A percentile compares a stretch with the other conserved stretches of the same genome.
phyloP scores from a whole-genome alignment of 2,113 vertebrate species.

The Ciconia maguari region DNA sequence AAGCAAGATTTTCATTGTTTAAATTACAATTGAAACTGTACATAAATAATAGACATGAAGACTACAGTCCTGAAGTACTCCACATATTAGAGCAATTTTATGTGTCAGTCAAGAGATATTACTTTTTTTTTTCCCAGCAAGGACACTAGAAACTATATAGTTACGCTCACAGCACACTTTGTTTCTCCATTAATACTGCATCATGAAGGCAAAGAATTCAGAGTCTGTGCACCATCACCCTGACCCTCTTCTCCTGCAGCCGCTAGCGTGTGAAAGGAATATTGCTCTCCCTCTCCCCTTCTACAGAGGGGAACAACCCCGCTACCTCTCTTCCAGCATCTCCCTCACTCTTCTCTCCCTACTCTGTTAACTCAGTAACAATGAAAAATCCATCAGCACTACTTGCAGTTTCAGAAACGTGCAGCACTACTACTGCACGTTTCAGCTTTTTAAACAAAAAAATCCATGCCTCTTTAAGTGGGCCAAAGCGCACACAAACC shows the following conservation, averaged over 20 bases:
- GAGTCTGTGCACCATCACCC: neutral
- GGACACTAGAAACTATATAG: neutral
- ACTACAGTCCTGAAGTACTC: neutral
- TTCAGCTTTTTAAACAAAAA: neutral
- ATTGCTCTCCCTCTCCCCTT: neutral
- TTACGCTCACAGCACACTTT: neutral
- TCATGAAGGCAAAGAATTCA: neutral
- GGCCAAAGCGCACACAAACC: neutral
- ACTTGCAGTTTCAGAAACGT: too few species aligned
- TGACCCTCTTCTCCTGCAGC: neutral
- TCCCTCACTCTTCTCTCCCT: neutral
- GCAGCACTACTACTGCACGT: neutral
- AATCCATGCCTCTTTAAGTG: neutral
- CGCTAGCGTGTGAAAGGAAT: neutral
- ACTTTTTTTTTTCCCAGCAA: neutral
- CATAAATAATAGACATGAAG: neutral
- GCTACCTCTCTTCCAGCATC: neutral
- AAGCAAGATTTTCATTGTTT: neutral
- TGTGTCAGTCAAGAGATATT: neutral
- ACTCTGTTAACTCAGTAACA: neutral
- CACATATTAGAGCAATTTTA: neutral
- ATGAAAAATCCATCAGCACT: neutral
- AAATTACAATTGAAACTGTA: neutral
- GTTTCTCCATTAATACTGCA: neutral
- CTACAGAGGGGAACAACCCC: neutral